phyloP scores from a whole-genome alignment of 1,140 invertebrate species.

The Leptinotarsa defecta region DNA sequence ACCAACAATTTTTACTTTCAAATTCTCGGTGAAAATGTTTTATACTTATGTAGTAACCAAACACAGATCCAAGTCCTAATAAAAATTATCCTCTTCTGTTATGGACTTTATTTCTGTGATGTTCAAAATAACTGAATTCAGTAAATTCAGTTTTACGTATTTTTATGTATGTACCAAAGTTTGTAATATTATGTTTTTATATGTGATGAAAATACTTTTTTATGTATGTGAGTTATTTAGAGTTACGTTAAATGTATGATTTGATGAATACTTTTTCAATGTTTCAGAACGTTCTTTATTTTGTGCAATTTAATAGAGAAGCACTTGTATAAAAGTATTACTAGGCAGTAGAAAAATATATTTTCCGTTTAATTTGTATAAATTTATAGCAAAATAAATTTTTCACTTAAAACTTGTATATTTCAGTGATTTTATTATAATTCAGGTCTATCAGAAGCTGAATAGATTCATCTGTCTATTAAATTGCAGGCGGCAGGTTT shows the following conservation, averaged over 20 bases:
- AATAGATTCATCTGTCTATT: no score
- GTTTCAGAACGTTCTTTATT: neutral
- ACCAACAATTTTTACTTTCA: neutral
- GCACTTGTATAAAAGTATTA: conserved; percentile 29
- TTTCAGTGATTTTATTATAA: no score
- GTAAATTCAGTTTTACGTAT: conserved; percentile 8
- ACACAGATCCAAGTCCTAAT: neutral
- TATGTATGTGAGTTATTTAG: conserved; percentile 12
- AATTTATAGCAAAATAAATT: conserved; percentile 30
- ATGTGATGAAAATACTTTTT: conserved; percentile 25
- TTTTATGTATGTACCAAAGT: conserved; percentile 26
- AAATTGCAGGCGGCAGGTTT: no score
- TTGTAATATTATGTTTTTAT: conserved; percentile 18
- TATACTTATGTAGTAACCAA: neutral
- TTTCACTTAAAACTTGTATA: conserved; percentile 11
- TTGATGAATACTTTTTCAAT: conserved; percentile 5
- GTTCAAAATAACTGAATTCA: neutral
- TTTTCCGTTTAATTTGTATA: conserved; percentile 30
- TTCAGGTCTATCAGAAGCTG: no score
- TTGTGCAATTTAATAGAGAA: conserved; percentile 24
- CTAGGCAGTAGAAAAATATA: conserved; percentile 24
- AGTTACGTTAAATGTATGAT: conserved; percentile 7
- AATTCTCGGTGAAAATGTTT: neutral
- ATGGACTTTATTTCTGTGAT: conserved; percentile 14
- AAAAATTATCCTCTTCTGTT: neutral